Evolutionary conservation across 2,797 vertebrate species (phyloP).

Genomic region (Sus cebifrons): DNA sequence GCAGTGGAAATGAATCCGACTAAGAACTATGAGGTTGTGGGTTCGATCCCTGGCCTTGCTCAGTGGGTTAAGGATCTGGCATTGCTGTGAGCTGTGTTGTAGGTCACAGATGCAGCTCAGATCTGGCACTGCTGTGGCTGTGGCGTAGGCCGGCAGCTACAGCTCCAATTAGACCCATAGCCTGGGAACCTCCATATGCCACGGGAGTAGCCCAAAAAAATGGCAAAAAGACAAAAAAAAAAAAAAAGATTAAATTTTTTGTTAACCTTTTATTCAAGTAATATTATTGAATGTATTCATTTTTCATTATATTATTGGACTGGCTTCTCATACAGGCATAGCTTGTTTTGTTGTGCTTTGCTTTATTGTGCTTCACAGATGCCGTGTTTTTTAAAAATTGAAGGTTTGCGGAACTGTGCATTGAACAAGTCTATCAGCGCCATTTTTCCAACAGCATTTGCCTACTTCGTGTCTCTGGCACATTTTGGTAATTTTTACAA

Average conservation of each 20-base stretch:
- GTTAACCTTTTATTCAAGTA: background rate
- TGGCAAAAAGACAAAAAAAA: background rate
- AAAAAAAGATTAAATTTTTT: background rate
- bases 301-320: background rate
- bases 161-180: too few species aligned
- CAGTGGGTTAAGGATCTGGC: too few species aligned
- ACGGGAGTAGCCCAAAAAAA: too few species aligned
- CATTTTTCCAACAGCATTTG: background rate
- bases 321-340: background rate
- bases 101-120: too few species aligned
- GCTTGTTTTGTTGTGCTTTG: background rate
- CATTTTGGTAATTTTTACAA: background rate
- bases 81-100: too few species aligned
- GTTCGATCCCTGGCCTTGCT: too few species aligned
- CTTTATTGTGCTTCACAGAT: background rate
- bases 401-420: background rate
- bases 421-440: background rate
- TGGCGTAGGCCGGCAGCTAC: too few species aligned
- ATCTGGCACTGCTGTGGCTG: too few species aligned
- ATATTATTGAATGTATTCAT: background rate
- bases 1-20: too few species aligned
- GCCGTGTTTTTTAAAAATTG: background rate
- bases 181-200: too few species aligned
- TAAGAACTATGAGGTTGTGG: too few species aligned
- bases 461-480: background rate